Base-by-base conservation (phyloP, 2,888 invertebrate genomes). In the Polydrusus pterygomalis region DNA sequence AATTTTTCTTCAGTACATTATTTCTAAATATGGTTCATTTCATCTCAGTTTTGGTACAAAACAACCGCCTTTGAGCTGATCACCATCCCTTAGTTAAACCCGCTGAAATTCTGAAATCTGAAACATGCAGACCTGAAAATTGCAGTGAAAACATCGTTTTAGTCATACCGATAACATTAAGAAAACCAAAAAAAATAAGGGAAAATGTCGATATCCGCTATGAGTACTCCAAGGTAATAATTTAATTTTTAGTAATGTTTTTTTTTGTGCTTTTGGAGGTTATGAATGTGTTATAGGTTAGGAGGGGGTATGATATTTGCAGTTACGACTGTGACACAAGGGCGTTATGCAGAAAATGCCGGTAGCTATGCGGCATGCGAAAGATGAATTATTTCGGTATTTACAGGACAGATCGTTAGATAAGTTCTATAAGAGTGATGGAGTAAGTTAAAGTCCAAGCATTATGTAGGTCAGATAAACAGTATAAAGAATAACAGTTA, bases 151-250 rank as follows among this genome's bases (percentile, higher is more conserved):
- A 43, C 56, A 7, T 2, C 34, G 45, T 40, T 64, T 43, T n/a
- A 6, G 18, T 40, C 18, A 45, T 58, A 45, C 20, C 20, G 47
- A 47, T 67, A 45, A 43, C 58, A 25, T 47, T 54, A 65, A 49
- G 40, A 58, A 17, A 38, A 60, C 7, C 2, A 9, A 43, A 43
- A 45, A 25, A 34, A 5, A 34, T 5, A 1, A 6, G 13, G 43
- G 17, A 65, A 47, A 20, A 75, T 75, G 75, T 71, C 75, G 15
- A 54, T 65, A 25, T 75, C 75, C 1, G 75, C 75, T 25, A 62
- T 62, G 9, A 71, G 40, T 43, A 75, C 75, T 11, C 75, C 75
- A 75, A 75, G 75, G 75, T 75, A 75, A 74, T 60, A 34, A 34
- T 34, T 6, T 7, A 9, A 7, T 34, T 2, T 34, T 34, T 20